Conservation (phyloP, 2,888 invertebrate genomes). For the Laspeyria flexula region DNA sequence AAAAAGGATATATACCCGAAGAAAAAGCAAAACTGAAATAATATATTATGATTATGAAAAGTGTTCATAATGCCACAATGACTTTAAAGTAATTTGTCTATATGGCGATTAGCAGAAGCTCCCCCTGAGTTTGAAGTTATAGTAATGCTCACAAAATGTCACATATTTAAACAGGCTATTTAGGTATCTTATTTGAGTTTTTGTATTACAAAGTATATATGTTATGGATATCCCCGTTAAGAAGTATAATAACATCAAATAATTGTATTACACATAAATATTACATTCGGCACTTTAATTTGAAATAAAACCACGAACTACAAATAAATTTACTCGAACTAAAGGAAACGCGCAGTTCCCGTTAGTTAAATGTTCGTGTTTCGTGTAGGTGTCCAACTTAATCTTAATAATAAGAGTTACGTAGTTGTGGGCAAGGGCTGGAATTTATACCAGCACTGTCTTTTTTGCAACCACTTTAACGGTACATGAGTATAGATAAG, state of each 20-base stretch:
- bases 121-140: too few species aligned
- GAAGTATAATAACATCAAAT: conserved; percentile 21
- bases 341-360: conserved; percentile 18
- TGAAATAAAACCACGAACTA: conserved; percentile 9
- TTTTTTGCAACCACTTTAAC: conserved; percentile 6
- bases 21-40: too few species aligned
- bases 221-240: too few species aligned
- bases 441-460: conserved; percentile 1
- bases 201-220: too few species aligned
- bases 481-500: not conserved
- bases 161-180: too few species aligned
- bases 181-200: too few species aligned
- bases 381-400: conserved; percentile 15
- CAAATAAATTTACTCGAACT: conserved; percentile 15
- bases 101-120: too few species aligned
- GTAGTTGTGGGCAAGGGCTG: conserved; percentile 2
- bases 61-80: too few species aligned
- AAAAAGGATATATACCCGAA: too few species aligned
- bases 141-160: too few species aligned
- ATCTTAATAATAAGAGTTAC: conserved; percentile 20
- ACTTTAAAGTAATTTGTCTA: too few species aligned
- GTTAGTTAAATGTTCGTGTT: conserved; percentile 19
- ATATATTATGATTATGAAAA: too few species aligned
- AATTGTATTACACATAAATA: conserved; percentile 2
- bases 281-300: conserved; percentile 13